Base-by-base conservation (phyloP, 1,140 invertebrate genomes). In the Drosophila repleta region DNA sequence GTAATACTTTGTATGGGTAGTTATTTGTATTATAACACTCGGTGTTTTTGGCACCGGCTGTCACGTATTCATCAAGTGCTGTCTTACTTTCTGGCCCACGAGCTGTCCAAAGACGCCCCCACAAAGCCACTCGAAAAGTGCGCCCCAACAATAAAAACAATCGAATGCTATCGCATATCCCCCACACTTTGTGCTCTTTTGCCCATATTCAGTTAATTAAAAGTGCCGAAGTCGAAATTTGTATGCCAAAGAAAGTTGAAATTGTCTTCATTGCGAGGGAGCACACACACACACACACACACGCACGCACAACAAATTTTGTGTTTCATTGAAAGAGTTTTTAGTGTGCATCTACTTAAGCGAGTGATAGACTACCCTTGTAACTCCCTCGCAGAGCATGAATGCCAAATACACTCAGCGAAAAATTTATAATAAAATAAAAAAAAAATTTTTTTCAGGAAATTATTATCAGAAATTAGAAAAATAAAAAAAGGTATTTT, bases 121-220 rank as follows among this genome's bases (percentile, higher is more conserved):
- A 80, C 80, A 49, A 51, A 70, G 37, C 60, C n/a, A 10, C 15
- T 29, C 32, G 26, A 6, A 26, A 56, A 56, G 17, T 55, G 48
- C 24, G 21, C 61, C 21, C 51, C 51, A n/a, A 6, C 45, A 1
- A 62, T 48, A 29, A 17, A n/a, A 65, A 60, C 35, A 60, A 64
- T 62, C 39, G 53, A 56, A 69, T 49, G 39, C n/a, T 17, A 41
- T 41, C n/a, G 20, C 67, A 39, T 57, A 11, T 29, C 20, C 41
- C 48, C 43, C 37, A 52, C 53, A 77, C 60, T 49, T 20, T 56
- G 7, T 60, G 51, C 57, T 58, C 39, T 69, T 68, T 67, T 62
- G 62, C 55, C 72, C 72, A 56, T 69, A 74, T 80, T 73, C 72
- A 64, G 83, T 88, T 83, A 87, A 87, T 88, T 87, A 87, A 88